Percentiles rank a stretch among this genome's conserved stretches.
phyloP scores from a whole-genome alignment of 2,113 vertebrate genomes.

The Nesogale talazaci region DNA sequence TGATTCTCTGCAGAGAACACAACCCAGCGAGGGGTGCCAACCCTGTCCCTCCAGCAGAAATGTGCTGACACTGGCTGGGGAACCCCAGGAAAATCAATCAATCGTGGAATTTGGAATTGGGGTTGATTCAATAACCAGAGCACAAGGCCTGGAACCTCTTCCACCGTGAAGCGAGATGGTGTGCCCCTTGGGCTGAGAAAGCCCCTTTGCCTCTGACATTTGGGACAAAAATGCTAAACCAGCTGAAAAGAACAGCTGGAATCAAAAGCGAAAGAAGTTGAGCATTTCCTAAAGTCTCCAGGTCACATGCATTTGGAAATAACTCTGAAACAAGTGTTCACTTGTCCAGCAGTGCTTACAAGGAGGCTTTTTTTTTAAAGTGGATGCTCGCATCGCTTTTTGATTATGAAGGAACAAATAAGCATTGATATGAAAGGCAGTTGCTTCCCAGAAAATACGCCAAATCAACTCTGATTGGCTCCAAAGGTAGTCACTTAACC shows the following conservation, averaged over 20 bases:
- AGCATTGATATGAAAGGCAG: slow-evolving; percentile 63
- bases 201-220: slow-evolving; percentile 56
- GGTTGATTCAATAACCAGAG: background rate
- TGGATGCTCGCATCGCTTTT: slow-evolving; percentile 59
- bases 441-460: slow-evolving; percentile 36
- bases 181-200: background rate
- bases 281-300: slow-evolving; percentile 49
- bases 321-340: slow-evolving; percentile 69
- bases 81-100: background rate
- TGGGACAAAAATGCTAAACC: slow-evolving; percentile 52
- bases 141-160: slow-evolving; percentile 17
- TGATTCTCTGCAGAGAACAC: background rate
- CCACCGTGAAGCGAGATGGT: background rate
- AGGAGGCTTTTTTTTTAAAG: slow-evolving; percentile 36
- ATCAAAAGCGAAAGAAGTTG: background rate
- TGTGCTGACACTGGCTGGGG: background rate
- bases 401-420: slow-evolving; percentile 71
- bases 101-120: background rate
- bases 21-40: background rate
- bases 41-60: background rate
- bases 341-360: slow-evolving; percentile 61
- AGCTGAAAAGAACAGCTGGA: slow-evolving; percentile 47
- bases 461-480: slow-evolving; percentile 20
- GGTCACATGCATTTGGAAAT: slow-evolving; percentile 73
- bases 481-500: background rate